A percentile compares a stretch with the other conserved stretches of the same genome.
Conservation (phyloP, 2,888 invertebrate genomes). For the Dastarcus helophoroides region DNA sequence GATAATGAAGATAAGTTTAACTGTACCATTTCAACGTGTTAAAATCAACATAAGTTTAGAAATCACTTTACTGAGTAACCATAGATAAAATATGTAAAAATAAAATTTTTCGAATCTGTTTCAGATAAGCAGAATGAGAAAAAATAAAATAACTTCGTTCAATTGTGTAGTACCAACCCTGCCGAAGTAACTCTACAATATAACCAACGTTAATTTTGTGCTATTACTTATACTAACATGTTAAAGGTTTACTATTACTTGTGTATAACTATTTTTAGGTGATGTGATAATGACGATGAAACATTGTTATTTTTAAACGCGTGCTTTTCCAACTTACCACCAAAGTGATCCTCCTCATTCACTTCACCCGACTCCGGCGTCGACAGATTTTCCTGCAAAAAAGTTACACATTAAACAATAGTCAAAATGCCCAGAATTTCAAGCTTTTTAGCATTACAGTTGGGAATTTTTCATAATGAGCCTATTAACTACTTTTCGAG, state of each 20-base stretch:
- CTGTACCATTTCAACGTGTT: too few species aligned
- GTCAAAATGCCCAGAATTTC: not conserved
- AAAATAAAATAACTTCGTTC: too few species aligned
- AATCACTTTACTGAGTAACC: too few species aligned
- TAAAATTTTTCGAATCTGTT: too few species aligned
- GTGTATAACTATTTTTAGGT: too few species aligned
- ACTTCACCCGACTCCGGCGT: conserved; percentile 58
- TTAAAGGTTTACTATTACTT: conserved; percentile 1
- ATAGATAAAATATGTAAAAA: too few species aligned
- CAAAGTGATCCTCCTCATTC: conserved; percentile 59
- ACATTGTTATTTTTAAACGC: not conserved
- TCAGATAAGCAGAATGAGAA: too few species aligned
- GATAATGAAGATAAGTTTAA: too few species aligned
- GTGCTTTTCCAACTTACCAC: conserved; percentile 43
- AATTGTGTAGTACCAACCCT: conserved; percentile 25
- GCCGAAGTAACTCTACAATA: conserved; percentile 16
- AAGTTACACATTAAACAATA: conserved; percentile 1
- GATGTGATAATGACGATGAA: conserved; percentile 8
- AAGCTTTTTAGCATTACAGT: too few species aligned
- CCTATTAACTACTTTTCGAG: too few species aligned
- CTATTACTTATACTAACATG: not conserved
- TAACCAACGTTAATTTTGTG: conserved; percentile 18
- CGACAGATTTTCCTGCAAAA: conserved; percentile 57
- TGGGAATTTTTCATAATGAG: too few species aligned
- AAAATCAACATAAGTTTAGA: too few species aligned